Conservation (phyloP, 2,113 vertebrate species). For the Podocnemis expansa region DNA sequence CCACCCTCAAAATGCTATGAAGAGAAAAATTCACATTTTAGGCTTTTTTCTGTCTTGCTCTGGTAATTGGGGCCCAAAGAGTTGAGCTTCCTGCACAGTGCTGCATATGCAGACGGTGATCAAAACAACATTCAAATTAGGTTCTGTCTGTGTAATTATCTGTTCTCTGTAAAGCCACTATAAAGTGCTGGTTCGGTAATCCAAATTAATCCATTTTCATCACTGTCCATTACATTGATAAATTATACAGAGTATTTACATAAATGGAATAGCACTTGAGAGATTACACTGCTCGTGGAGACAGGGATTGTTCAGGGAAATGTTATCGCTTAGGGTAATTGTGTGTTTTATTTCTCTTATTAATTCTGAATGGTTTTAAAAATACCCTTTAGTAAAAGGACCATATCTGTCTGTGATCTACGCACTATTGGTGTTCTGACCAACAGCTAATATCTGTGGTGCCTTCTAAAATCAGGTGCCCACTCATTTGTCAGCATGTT, state of each 20-base stretch:
- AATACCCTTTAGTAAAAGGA: not conserved
- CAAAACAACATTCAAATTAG: slow-evolving; percentile 14
- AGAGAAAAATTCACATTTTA: not conserved
- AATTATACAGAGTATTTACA: slow-evolving; percentile 75
- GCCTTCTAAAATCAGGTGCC: slow-evolving; percentile 15
- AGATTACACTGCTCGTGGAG: slow-evolving; percentile 50
- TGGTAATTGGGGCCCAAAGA: not conserved
- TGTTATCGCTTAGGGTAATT: not conserved
- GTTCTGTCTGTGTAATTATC: slow-evolving; percentile 4
- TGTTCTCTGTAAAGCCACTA: slow-evolving; percentile 47
- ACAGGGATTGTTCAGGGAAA: slow-evolving; percentile 40
- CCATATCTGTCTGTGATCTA: not conserved
- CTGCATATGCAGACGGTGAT: slow-evolving; percentile 16
- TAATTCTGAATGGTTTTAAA: not conserved
- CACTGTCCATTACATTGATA: slow-evolving; percentile 78
- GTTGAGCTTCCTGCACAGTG: not conserved
- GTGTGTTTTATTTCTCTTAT: slow-evolving; percentile 18
- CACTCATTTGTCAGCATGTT: not conserved
- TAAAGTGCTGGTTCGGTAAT: slow-evolving; percentile 69
- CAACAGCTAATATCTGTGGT: not conserved
- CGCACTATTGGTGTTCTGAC: not conserved
- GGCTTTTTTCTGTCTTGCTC: not conserved
- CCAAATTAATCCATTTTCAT: slow-evolving; percentile 79
- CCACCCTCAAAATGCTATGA: not conserved
- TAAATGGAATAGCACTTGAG: slow-evolving; percentile 67